These are phyloP conservation scores for Ceratothoa steindachneri DNA, from an alignment of 2,888 invertebrate genomes.

Conservation along the genomic window DNA sequence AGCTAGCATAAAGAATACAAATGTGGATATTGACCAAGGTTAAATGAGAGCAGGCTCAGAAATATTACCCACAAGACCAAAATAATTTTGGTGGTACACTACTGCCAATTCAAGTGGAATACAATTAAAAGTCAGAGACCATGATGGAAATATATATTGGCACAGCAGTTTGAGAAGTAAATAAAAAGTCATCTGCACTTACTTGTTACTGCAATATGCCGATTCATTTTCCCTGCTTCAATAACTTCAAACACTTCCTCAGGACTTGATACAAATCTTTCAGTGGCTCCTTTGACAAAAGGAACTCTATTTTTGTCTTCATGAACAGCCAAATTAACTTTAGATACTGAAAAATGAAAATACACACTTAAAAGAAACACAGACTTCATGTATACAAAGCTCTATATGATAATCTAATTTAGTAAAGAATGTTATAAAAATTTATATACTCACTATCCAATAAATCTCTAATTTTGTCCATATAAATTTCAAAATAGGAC, in stretches of 20 bases:
- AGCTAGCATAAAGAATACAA: no score
- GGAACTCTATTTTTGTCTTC: constrained; percentile 99
- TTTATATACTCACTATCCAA: constrained; percentile 85
- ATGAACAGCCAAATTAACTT: constrained; percentile 97
- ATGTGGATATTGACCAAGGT: no score
- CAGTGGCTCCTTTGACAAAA: constrained; percentile 98
- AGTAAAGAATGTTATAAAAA: no score
- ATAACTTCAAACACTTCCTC: constrained; percentile 99
- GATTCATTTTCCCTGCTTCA: constrained; percentile 98
- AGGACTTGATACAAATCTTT: constrained; percentile 96
- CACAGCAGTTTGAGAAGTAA: no score
- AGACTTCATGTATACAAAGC: background rate
- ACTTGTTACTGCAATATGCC: constrained; percentile 99
- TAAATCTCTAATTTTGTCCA: constrained; percentile 98
- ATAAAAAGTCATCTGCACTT: no score
- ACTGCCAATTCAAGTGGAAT: no score
- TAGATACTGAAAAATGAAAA: constrained; percentile 66
- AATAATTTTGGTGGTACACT: no score
- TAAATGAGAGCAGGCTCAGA: no score
- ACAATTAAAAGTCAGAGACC: no score
- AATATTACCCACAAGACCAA: no score
- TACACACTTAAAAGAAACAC: no score
- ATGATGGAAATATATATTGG: no score
- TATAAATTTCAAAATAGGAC: constrained; percentile 99
- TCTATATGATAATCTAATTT: background rate